Base-by-base conservation (phyloP, 1,140 invertebrate genomes). In the Xylocopa sonorina region DNA sequence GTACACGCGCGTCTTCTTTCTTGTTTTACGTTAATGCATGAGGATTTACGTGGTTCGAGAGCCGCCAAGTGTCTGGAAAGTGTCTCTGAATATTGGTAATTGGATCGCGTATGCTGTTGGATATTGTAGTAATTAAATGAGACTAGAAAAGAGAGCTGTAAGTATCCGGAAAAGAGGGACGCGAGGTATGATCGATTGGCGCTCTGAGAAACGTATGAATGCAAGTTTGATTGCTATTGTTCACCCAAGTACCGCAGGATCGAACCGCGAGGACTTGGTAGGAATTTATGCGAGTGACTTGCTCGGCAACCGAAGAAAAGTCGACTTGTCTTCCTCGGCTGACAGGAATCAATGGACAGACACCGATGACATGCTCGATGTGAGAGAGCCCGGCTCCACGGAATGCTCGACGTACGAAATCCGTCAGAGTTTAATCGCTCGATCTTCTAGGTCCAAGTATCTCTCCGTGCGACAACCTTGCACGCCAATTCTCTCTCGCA, bases 301-400 rank as follows among this genome's bases (percentile, higher is more conserved):
- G 75, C 66, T 71, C 66, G 55, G 14, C 46, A 18, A 41, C 21
- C 0, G 75, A 78, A 71, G 75, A 62, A 78, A 51, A 78, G 75
- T 78, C 29, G 75, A 58, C 66, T 78, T 71, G 75, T 71, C 75
- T 51, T 78, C 43, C 75, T 78, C 43, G 55, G 18, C 55, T 50
- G 75, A 78, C 75, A 71, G 43, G 75, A 78, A 78, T 62, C 75
- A 78, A 78, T 71, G 75, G 75, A 78, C 43, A 71, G 67, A 78
- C 75, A 38, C 38, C 53, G 66, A 77, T 77, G 75, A 77, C 75
- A 77, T 60, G 66, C 67, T 43, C 75, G 5, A 62, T 71, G 43
- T 24, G 55, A 62, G 34, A n/a, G n/a, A n/a, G n/a, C n/a, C n/a
- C 34, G 24, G n/a, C 46, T 64, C 72, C 16, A 27, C n/a, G 43